Evolutionary conservation across 2,888 invertebrate species (phyloP).

Genomic region (Pollenia griseotomentosa): DNA sequence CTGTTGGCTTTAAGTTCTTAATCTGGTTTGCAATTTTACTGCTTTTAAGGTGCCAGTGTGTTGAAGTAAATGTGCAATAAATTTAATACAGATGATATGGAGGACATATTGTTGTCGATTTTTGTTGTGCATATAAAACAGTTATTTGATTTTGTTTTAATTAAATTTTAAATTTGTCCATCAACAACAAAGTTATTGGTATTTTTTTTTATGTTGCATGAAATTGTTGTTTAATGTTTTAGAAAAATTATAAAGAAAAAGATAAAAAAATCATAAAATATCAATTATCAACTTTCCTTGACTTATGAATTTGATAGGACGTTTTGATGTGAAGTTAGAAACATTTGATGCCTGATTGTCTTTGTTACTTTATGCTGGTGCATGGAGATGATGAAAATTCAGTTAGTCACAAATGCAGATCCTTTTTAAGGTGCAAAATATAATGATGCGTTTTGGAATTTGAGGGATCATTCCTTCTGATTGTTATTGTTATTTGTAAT

Average conservation of each 20-base stretch:
- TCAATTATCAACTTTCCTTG: conserved; percentile 6
- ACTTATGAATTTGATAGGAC: not conserved
- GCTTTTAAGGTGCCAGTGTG: conserved; percentile 53
- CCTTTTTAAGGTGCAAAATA: conserved; percentile 20
- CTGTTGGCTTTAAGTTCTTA: conserved; percentile 59
- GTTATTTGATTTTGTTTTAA: conserved; percentile 28
- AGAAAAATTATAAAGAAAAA: conserved; percentile 26
- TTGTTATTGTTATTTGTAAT: conserved; percentile 2
- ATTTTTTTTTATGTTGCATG: conserved; percentile 37
- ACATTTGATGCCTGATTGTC: conserved; percentile 39
- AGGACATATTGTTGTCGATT: conserved; percentile 34
- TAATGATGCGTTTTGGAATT: conserved; percentile 1
- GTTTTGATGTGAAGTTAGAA: conserved; percentile 1
- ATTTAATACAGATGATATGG: conserved; percentile 39
- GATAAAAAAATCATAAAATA: conserved; percentile 46
- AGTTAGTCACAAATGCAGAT: conserved; percentile 60
- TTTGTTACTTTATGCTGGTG: conserved; percentile 32
- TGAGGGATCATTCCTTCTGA: not conserved
- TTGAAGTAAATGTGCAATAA: conserved; percentile 50
- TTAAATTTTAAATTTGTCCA: conserved; percentile 24
- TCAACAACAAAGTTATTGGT: conserved; percentile 10
- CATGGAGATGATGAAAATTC: conserved; percentile 32
- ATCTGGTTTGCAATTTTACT: conserved; percentile 58
- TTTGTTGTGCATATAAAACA: conserved; percentile 49
- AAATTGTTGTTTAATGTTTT: conserved; percentile 35